phyloP scores from a whole-genome alignment of 2,797 vertebrate genomes.

The Dicrostonyx torquatus region DNA sequence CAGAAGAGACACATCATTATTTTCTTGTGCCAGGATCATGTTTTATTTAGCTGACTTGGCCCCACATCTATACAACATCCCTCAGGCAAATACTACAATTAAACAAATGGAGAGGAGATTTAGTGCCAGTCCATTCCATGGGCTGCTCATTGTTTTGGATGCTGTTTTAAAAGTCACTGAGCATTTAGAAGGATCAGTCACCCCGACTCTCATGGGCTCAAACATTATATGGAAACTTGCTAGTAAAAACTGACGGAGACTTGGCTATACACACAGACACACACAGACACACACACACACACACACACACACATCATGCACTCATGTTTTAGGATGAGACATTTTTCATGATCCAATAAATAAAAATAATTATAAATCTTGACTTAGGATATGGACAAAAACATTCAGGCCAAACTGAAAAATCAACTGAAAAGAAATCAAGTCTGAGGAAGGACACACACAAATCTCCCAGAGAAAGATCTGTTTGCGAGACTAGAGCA shows the following conservation, averaged over 20 bases:
- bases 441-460: constrained; percentile 19
- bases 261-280: not conserved
- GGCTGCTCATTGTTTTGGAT: constrained; percentile 66
- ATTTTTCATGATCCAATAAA: constrained; percentile 45
- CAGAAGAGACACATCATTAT: constrained; percentile 76
- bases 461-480: not conserved
- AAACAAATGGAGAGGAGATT: constrained; percentile 77
- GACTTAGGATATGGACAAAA: constrained; percentile 48
- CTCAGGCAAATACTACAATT: constrained; percentile 81
- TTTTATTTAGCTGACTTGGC: constrained; percentile 78
- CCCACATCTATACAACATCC: constrained; percentile 66
- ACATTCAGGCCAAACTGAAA: constrained; percentile 57
- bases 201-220: constrained; percentile 51
- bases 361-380: constrained; percentile 64
- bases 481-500: not conserved
- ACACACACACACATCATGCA: not conserved
- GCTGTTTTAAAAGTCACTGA: constrained; percentile 63
- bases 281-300: not conserved
- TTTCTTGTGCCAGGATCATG: constrained; percentile 70
- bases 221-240: constrained; percentile 56
- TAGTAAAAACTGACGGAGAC: constrained; percentile 43
- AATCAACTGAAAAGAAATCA: constrained; percentile 46
- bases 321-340: constrained; percentile 28
- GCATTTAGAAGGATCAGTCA: constrained; percentile 65
- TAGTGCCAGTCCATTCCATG: constrained; percentile 76